A percentile compares a stretch with the other conserved stretches of the same genome.
These are phyloP conservation scores for Acrocyrtus sp. DNA, from an alignment of 2,888 invertebrate genomes.

Conservation along the genomic window DNA sequence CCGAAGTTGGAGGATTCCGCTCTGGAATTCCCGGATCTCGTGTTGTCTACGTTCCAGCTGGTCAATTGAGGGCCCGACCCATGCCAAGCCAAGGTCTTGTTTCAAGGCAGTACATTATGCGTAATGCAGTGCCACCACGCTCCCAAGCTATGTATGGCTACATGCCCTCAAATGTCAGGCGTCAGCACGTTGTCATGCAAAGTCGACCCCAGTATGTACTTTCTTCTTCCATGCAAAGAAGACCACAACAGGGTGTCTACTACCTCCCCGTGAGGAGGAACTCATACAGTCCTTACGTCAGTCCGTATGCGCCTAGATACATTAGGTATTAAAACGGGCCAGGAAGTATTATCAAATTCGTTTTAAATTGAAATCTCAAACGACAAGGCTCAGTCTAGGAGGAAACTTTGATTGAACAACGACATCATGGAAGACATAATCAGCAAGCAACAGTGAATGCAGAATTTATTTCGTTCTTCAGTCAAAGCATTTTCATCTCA, in stretches of 20 bases:
- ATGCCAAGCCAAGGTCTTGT: neutral
- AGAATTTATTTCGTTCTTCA: slow-evolving; percentile 6
- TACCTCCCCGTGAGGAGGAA: slow-evolving; percentile 39
- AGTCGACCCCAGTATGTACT: slow-evolving; percentile 17
- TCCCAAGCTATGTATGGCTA: slow-evolving; percentile 1
- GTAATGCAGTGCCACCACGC: slow-evolving; percentile 18
- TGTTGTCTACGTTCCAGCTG: slow-evolving; percentile 30
- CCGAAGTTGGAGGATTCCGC: slow-evolving; percentile 17
- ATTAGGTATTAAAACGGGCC: slow-evolving; percentile 21
- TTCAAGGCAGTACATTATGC: slow-evolving; percentile 23
- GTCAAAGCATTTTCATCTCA: neutral
- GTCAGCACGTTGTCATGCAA: neutral
- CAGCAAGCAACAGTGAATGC: slow-evolving; percentile 6
- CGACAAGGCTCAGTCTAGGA: neutral
- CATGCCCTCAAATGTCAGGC: neutral
- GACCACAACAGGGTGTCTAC: slow-evolving; percentile 16
- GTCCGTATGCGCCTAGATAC: slow-evolving; percentile 23
- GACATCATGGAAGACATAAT: slow-evolving; percentile 30
- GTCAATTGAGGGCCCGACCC: slow-evolving; percentile 14
- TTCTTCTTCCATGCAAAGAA: slow-evolving; percentile 4
- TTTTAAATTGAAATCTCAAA: slow-evolving; percentile 1
- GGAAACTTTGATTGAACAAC: no score
- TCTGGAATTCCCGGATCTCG: slow-evolving; percentile 7
- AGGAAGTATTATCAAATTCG: slow-evolving; percentile 33
- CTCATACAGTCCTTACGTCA: slow-evolving; percentile 41